Evolutionary conservation across 1,140 invertebrate species (phyloP).

Genomic region (Diorhabda elongata): DNA sequence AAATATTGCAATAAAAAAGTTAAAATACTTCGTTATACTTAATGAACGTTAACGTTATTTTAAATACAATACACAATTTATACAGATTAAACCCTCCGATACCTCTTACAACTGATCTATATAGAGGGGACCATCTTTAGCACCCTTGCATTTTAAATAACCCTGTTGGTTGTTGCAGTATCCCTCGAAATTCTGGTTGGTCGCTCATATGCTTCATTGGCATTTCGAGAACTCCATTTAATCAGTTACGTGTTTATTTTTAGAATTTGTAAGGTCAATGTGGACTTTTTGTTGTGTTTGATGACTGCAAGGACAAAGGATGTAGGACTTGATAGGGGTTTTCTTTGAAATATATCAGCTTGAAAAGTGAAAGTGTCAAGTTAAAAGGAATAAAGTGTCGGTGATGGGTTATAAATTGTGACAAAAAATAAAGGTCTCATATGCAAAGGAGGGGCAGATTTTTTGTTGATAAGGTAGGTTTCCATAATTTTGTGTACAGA

Average conservation of each 20-base stretch:
- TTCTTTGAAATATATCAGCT: background rate
- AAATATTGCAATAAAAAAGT: no score
- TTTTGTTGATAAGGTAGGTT: no score
- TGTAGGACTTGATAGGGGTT: slow-evolving; percentile 30
- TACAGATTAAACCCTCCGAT: no score
- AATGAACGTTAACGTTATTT: no score
- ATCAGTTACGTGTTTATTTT: slow-evolving; percentile 3
- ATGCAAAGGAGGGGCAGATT: no score
- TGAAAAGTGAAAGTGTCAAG: slow-evolving; percentile 13
- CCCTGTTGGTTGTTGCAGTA: slow-evolving; percentile 28
- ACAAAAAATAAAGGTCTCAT: background rate
- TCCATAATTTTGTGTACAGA: no score
- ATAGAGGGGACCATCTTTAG: background rate
- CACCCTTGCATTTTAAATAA: slow-evolving; percentile 12
- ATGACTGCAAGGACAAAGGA: slow-evolving; percentile 32
- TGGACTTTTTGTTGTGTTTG: slow-evolving; percentile 5
- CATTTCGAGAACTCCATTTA: slow-evolving; percentile 8
- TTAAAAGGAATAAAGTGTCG: background rate
- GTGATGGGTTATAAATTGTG: background rate
- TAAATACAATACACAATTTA: no score
- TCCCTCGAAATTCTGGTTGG: slow-evolving; percentile 35
- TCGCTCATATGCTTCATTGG: slow-evolving; percentile 35
- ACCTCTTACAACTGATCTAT: no score
- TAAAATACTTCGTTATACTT: no score
- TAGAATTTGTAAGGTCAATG: background rate